phyloP scores from a whole-genome alignment of 2,888 invertebrate species.

The Frankliniella fusca region DNA sequence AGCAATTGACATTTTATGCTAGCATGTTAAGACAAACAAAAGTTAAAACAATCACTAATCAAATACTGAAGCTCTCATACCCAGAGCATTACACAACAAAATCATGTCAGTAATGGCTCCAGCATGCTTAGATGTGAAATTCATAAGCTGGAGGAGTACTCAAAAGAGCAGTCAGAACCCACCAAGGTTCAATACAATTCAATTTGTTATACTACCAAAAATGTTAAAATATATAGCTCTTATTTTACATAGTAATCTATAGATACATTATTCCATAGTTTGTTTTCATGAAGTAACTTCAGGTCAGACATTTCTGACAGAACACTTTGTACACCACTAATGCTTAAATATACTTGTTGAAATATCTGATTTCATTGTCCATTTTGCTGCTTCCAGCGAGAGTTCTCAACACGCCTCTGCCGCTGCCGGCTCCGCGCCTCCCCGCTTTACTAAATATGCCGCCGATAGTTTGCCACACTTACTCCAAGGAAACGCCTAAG shows the following conservation, averaged over 20 bases:
- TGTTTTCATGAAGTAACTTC: background rate
- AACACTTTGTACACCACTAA: background rate
- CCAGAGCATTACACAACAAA: no score
- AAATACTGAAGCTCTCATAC: no score
- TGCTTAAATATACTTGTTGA: background rate
- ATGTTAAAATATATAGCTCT: slow-evolving; percentile 19
- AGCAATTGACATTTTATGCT: no score
- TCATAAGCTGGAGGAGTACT: no score
- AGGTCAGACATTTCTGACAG: background rate
- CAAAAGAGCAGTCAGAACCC: no score
- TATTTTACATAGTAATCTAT: slow-evolving; percentile 9
- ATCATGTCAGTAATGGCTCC: no score
- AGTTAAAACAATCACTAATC: no score
- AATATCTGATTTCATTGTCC: slow-evolving; percentile 1
- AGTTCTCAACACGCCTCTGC: slow-evolving; percentile 25
- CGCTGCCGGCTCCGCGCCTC: slow-evolving; percentile 24
- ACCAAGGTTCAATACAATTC: background rate
- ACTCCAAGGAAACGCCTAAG: background rate
- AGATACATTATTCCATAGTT: background rate
- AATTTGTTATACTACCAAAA: slow-evolving; percentile 25
- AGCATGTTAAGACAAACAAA: no score
- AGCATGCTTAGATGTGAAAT: no score
- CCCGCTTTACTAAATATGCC: slow-evolving; percentile 13
- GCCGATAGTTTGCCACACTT: slow-evolving; percentile 5
- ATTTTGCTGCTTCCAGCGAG: slow-evolving; percentile 24